Evolutionary conservation across 2,113 vertebrate species (phyloP).

Genomic region (Bothrops jararaca): DNA sequence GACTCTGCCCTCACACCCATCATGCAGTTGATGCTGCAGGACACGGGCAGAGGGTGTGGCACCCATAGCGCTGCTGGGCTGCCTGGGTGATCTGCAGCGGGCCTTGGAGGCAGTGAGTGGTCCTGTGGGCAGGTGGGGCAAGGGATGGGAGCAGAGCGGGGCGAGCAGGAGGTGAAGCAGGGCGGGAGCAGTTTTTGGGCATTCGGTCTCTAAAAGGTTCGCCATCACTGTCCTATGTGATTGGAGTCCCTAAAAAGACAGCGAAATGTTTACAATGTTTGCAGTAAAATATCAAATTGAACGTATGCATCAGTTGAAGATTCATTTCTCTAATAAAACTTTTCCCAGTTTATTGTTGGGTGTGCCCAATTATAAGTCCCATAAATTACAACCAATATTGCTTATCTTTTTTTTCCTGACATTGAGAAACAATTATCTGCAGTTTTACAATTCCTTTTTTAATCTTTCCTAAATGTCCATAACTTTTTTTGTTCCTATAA

Average conservation of each 20-base stretch:
- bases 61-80: too few species aligned
- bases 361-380: neutral
- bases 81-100: too few species aligned
- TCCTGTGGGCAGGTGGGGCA: too few species aligned
- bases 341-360: neutral
- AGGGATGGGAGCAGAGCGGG: too few species aligned
- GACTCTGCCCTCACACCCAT: too few species aligned
- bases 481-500: neutral
- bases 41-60: too few species aligned
- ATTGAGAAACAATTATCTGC: neutral
- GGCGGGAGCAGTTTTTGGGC: too few species aligned
- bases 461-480: neutral
- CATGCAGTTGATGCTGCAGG: too few species aligned
- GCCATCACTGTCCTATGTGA: neutral
- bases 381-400: neutral
- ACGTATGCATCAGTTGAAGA: neutral
- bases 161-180: too few species aligned
- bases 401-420: neutral
- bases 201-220: too few species aligned
- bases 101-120: too few species aligned
- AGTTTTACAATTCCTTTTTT: neutral
- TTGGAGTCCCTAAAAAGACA: neutral
- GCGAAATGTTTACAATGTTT: neutral
- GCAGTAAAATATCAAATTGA: neutral
- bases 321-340: neutral